Base-by-base conservation (phyloP, 2,113 vertebrate genomes). In the Mormyrus lacerda region DNA sequence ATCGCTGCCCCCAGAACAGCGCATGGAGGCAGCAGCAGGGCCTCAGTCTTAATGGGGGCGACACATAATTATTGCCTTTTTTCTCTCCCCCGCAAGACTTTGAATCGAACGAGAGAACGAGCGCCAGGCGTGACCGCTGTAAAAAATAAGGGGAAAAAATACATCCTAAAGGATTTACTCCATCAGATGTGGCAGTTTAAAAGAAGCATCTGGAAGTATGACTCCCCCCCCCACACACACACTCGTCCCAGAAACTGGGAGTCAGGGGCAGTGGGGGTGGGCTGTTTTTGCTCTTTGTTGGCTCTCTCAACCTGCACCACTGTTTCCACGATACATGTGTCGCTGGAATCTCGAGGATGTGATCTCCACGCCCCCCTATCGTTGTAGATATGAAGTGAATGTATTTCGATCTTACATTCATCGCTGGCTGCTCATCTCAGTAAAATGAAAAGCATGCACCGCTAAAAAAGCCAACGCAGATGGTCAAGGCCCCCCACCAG, bases 1-100 rank as follows among this genome's bases (percentile, higher is more conserved):
- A 94, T 93, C 90, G 89, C 92, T 90, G 90, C 93, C 90, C 93
- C 91, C 89, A 94, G 92, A 73, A 58, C 91, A 91, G 93, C 90
- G 91, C 87, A 92, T 11, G 45, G 21, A 47, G 44, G 21, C 42
- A 50, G 45, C 39, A 21, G 45, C 13, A 13, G 13, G 47, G 48
- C 27, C 21, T 87, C 50, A 3, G 50, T 53, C 31, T 87, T 55
- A 87, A 87, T 53, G 27, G 31, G 48, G 44, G 7, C 17, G 27
- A 53, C 50, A 55, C 85, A 8, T 87, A 87, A 53, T 53, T 31
- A 39, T 87, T 87, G 47, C 45, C 1, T 86, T 44, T 83, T 44
- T 42, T 44, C 13, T 0, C 19, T 3, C 50, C 47, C 85, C 50
- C 50, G 15, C 85, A 61, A 55, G 31, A 27, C 48, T 35, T 65